Evolutionary conservation across 2,888 invertebrate species (phyloP), one percentile per base, ranked within the genome.

Genomic region (Sphaerophoria taeniata): DNA sequence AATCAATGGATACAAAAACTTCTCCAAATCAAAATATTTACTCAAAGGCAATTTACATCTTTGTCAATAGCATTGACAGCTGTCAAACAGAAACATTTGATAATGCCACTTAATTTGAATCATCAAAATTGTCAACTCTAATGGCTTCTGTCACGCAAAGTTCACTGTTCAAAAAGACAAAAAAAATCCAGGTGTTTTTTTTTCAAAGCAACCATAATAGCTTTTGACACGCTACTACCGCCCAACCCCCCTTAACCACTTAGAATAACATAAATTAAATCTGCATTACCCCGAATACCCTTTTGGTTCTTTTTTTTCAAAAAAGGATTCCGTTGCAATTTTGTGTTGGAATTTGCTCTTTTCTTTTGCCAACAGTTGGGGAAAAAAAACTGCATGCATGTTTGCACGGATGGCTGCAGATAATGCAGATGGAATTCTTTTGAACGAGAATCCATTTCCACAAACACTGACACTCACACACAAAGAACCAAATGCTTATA

Each of bases 111-210:
- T 53, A 39, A 53, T 67, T 67, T 53, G 9, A 67, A 67, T 67
- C 53, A n/a, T 49, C 39, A 49, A 55, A 61, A 34, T 2, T 14
- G 6, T 70, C 45, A 34, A 45, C 51, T 65, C n/a, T 31, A 63
- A 51, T 58, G 53, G 71, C 33, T 55, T 58, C 43, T 39, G 55
- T 77, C 67, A 82, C 60, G 58, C 67, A 55, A 55, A 77, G 12
- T 2, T 55, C n/a, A n/a, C n/a, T 4, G 11, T 11, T 33, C 33
- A 1, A 56, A 5, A n/a, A 16, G 11, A n/a, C n/a, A n/a, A 11
- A 58, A 58, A 58, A 16, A 16, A 36, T 58, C 36, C 39, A n/a
- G n/a, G n/a, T 12, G 3, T 9, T 3, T 2, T 43, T 43, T 67
- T 53, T 53, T 11, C 36, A 36, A 39, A 51, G 65, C 9, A 49